Evolutionary conservation across 2,888 invertebrate genomes (phyloP).

Genomic region (Diplazon laetatorius): DNA sequence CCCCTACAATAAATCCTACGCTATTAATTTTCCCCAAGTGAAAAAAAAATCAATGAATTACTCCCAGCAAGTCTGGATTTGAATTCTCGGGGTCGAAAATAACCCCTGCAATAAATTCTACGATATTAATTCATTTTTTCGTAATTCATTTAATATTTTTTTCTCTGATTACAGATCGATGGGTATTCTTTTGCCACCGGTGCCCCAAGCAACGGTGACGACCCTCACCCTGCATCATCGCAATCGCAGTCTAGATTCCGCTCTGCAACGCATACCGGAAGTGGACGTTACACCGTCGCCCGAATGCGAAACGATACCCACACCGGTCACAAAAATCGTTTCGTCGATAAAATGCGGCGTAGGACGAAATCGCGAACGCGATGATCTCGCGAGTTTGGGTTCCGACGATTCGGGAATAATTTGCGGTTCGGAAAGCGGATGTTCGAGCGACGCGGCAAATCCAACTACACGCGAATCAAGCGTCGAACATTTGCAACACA

Average conservation of each 20-base stretch:
- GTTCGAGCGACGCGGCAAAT: constrained; percentile 81
- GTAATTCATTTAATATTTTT: too few relatives aligned
- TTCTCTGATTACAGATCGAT: constrained; percentile 85
- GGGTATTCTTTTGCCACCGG: constrained; percentile 86
- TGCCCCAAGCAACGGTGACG: constrained; percentile 84
- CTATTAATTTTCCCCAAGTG: too few relatives aligned
- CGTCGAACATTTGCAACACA: constrained; percentile 85
- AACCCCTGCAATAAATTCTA: too few relatives aligned
- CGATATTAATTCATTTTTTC: too few relatives aligned
- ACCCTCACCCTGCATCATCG: constrained; percentile 86
- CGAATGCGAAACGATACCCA: constrained; percentile 84
- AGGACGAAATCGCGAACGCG: constrained; percentile 84
- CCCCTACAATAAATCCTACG: too few relatives aligned
- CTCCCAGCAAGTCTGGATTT: too few relatives aligned
- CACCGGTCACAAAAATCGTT: constrained; percentile 65
- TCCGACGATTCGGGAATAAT: constrained; percentile 92
- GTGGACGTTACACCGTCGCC: constrained; percentile 89
- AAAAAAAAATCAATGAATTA: too few relatives aligned
- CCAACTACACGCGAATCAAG: constrained; percentile 83
- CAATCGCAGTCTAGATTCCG: constrained; percentile 95
- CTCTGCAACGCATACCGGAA: constrained; percentile 94
- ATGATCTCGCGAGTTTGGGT: constrained; percentile 86
- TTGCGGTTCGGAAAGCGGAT: constrained; percentile 85
- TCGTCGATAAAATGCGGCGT: constrained; percentile 72
- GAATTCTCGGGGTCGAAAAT: too few relatives aligned